Base-by-base conservation (phyloP, 1,140 invertebrate species). In the Zaprionus davidi region DNA sequence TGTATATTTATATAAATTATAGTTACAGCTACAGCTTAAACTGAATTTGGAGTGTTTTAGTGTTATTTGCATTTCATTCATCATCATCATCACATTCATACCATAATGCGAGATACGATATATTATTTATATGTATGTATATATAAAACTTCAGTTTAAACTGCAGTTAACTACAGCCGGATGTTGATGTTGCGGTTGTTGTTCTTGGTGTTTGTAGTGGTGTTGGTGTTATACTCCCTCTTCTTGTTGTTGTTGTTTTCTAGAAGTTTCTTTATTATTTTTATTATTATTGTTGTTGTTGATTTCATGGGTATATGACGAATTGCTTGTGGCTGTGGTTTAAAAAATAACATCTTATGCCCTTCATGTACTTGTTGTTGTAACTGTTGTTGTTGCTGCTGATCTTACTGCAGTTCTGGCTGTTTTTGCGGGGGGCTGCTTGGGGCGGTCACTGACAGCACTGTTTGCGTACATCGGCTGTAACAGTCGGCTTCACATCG, bases 401-500 rank as follows among this genome's bases (percentile, higher is more conserved):
- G n/a, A 74, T 81, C 59, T 67, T 67, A 64, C 46, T 85, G 82
- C 36, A 85, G 68, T 62, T 83, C 63, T 70, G 71, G 70, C 73
- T 78, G 67, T 65, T 72, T 59, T 81, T 73, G 69, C 60, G 59
- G 80, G 71, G 69, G 41, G 70, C 55, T 69, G 76, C 76, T 79
- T 92, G 76, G 74, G 82, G 90, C 85, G 81, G 85, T 92, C 92
- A 97, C 96, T 97, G 97, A 95, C 97, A 98, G 94, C 97, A 98
- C 94, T 97, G 97, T 93, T 96, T 97, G 93, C 97, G 96, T 92
- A 97, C 96, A 93, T 97, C 97, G 71, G 96, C 95, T 93, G 95
- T 96, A 90, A 96, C 96, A 92, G 96, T 97, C 90, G 97, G 96
- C 93, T 97, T 97, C 82, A 97, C 96, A 94, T 97, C 96, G 91